Conservation (phyloP, 1,140 invertebrate genomes). For the Bicyclus anynana region DNA sequence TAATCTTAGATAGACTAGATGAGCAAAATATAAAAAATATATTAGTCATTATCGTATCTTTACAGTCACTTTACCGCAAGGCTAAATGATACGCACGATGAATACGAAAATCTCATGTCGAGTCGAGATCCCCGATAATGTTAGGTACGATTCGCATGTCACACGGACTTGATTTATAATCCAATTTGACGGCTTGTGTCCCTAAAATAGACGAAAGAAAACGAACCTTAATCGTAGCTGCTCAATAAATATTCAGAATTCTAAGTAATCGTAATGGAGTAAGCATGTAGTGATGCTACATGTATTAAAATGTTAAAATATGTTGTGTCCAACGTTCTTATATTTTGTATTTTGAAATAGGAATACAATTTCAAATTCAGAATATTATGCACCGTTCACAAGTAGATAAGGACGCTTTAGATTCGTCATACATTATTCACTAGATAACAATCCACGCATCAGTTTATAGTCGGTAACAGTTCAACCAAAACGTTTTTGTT, state of each 20-base stretch:
- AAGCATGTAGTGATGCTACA: neutral
- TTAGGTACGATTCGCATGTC: slow-evolving; percentile 4
- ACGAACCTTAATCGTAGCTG: neutral
- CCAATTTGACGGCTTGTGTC: slow-evolving; percentile 3
- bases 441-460: too few relatives aligned
- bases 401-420: too few relatives aligned
- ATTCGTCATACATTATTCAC: too few relatives aligned
- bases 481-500: too few relatives aligned
- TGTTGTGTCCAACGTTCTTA: neutral
- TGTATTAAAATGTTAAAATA: neutral
- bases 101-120: slow-evolving; percentile 7
- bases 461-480: too few relatives aligned
- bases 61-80: too few relatives aligned
- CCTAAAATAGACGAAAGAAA: neutral
- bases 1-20: too few relatives aligned
- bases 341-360: neutral
- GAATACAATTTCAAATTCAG: neutral
- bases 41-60: too few relatives aligned
- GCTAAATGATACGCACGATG: neutral
- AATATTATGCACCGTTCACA: too few relatives aligned
- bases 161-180: slow-evolving; percentile 1
- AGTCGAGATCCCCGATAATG: neutral
- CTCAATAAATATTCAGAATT: neutral
- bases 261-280: neutral
- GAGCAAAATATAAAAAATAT: too few relatives aligned